Conservation (phyloP, 2,888 invertebrate species). For the Calephelis perditalis region DNA sequence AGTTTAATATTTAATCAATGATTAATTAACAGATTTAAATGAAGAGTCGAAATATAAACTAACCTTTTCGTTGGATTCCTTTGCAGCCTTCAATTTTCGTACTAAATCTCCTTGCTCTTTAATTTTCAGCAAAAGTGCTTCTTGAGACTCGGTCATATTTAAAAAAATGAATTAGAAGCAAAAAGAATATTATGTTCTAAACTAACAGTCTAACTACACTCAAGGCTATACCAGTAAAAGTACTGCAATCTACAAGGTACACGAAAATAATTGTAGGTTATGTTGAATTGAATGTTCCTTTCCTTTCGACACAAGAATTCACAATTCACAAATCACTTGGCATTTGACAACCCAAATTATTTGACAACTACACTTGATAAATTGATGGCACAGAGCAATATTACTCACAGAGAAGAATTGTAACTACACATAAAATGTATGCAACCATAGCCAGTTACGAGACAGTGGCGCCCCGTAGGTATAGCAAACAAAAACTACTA, state of each 20-base stretch:
- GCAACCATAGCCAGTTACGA: too few species aligned
- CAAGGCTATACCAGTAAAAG: constrained; percentile 52
- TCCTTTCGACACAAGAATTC: constrained; percentile 27
- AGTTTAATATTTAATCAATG: constrained; percentile 13
- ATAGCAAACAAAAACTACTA: too few species aligned
- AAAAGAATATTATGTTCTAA: constrained; percentile 13
- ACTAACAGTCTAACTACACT: constrained; percentile 25
- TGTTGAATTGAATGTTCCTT: constrained; percentile 30
- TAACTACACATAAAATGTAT: too few species aligned
- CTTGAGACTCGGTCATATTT: constrained; percentile 59
- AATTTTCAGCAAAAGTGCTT: constrained; percentile 56
- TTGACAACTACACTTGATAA: too few species aligned
- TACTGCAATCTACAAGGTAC: constrained; percentile 30
- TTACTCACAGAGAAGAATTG: too few species aligned
- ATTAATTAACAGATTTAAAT: too few species aligned
- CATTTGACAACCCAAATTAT: too few species aligned
- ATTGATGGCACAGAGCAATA: too few species aligned
- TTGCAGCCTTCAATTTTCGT: constrained; percentile 87
- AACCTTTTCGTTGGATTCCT: constrained; percentile 88
- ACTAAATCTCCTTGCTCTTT: constrained; percentile 88
- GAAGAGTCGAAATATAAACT: constrained; percentile 32
- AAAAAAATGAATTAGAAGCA: constrained; percentile 19
- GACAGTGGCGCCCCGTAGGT: too few species aligned
- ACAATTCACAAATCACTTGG: constrained; percentile 9
- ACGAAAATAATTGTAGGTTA: constrained; percentile 47